A percentile compares a stretch with the other conserved stretches of the same genome.
Conservation (phyloP, 2,888 invertebrate genomes). For the Drosophila sordidula region DNA sequence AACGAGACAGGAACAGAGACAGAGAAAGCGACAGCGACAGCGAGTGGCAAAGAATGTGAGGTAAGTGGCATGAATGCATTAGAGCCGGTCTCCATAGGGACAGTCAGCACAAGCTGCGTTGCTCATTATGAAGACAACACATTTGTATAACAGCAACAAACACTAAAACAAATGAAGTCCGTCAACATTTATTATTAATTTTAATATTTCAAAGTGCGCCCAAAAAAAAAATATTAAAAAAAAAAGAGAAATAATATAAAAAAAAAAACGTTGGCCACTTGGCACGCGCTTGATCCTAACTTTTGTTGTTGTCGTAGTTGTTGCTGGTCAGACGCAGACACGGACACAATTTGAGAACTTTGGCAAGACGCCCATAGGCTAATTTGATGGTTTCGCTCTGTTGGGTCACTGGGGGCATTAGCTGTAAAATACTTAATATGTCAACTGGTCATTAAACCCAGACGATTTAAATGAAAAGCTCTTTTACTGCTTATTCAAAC, state of each 20-base stretch:
- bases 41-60: not conserved
- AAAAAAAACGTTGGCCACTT: constrained; percentile 19
- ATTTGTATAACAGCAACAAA: constrained; percentile 41
- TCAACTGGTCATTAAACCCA: constrained; percentile 4
- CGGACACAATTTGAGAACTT: constrained; percentile 2
- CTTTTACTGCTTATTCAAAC: too few relatives aligned
- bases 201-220: constrained; percentile 71
- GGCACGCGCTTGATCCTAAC: constrained; percentile 25
- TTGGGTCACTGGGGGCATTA: not conserved
- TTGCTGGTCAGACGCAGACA: not conserved
- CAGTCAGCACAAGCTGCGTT: constrained; percentile 33
- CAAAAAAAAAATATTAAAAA: constrained; percentile 13
- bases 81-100: constrained; percentile 6
- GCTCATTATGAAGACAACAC: constrained; percentile 49
- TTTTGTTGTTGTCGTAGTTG: not conserved
- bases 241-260: constrained; percentile 6
- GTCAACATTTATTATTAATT: constrained; percentile 74
- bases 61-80: constrained; percentile 23
- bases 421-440: constrained; percentile 24
- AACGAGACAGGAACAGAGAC: not conserved
- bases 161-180: constrained; percentile 50
- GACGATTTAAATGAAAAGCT: not conserved
- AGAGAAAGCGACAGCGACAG: not conserved
- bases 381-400: constrained; percentile 25
- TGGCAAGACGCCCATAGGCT: constrained; percentile 7